Evolutionary conservation across 2,888 invertebrate species (phyloP), one percentile per base, ranked within the genome.

Genomic region (Tinea trinotella): DNA sequence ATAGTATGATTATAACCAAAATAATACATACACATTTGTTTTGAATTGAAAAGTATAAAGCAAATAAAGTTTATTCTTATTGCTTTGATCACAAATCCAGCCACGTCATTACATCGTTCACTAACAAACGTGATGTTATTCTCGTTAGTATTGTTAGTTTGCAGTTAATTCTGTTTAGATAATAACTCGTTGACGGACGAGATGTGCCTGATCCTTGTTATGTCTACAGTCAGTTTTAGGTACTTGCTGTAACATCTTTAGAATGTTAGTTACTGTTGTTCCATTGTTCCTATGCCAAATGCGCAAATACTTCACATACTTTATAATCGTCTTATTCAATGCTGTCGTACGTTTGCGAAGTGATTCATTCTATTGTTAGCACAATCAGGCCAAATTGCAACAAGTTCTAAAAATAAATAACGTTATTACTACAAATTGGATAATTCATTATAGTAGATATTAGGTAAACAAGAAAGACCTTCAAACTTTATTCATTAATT

Each of bases 231-330:
- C 36, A 13, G 35, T 40, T 48, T 49, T 49, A 36, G 34, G 15
- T 12, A 50, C 18, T 22, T 18, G 15, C 19, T 36, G 17, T 50
- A 50, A 18, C 49, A 20, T 46, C 46, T 19, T 46, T 46, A 46
- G 46, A n/a, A 46, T 15, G 46, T 46, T 36, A 10, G 36, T 36
- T 40, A 17, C 10, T 17, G 17, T 46, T 19, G 46, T 46, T 19
- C 17, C 13, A 17, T 48, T 30, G 54, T 50, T 50, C 48, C 36
- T 12, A 10, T 55, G 50, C 50, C 55, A 55, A 55, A 50, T 40
- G 50, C 24, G 50, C 22, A 13, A 7, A 74, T 74, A 72, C 72
- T 73, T 73, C 66, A 66, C 64, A 60, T 65, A 65, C 64, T 81
- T 81, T 79, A 81, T 70, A 72, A 70, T 69, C 61, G 60, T 68